Percentiles rank a stretch among this genome's conserved stretches.
Conservation (phyloP, 2,797 vertebrate species). For the Falco naumanni region DNA sequence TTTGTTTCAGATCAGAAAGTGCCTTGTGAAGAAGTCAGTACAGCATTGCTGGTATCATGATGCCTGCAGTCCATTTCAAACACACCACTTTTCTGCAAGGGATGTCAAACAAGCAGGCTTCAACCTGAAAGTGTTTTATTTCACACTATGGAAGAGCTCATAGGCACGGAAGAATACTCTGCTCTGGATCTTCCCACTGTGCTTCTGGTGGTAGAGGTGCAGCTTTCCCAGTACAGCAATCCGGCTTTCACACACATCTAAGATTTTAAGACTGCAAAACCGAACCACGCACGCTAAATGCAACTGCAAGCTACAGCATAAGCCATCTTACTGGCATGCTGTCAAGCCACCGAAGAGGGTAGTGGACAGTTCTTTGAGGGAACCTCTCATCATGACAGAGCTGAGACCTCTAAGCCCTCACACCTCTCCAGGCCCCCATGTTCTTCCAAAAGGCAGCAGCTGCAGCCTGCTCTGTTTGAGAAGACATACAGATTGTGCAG, state of each 20-base stretch:
- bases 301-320: not conserved
- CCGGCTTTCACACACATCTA: not conserved
- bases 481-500: not conserved
- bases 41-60: fast-evolving
- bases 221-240: not conserved
- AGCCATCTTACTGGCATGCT: not conserved
- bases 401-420: not conserved
- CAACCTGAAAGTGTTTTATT: not conserved
- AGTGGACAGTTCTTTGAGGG: not conserved
- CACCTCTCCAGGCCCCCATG: fast-evolving
- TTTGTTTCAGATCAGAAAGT: not conserved
- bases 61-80: not conserved
- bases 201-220: not conserved
- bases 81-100: fast-evolving
- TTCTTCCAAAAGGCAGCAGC: not conserved
- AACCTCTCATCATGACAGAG: fast-evolving
- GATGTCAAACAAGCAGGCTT: not conserved
- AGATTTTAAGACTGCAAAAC: not conserved
- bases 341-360: not conserved
- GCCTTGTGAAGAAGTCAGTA: not conserved
- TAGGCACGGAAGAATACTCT: not conserved
- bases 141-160: not conserved
- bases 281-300: not conserved
- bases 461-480: not conserved
- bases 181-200: not conserved